Base-by-base conservation (phyloP, 2,113 vertebrate genomes). In the Phocoena sinus region DNA sequence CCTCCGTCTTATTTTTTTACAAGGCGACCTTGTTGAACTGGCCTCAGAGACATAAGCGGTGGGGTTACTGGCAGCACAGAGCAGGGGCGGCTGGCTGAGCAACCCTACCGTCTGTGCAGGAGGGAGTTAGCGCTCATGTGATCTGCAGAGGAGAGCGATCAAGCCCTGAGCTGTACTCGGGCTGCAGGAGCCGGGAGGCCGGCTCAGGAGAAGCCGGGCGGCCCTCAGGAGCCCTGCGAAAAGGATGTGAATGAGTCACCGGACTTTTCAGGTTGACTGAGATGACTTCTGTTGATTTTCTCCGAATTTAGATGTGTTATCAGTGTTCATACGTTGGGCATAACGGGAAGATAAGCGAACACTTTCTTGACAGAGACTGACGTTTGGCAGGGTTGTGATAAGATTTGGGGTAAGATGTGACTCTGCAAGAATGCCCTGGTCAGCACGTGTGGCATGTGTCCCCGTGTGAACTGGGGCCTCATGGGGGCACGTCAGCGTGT, bases 211-310 rank as follows among this genome's bases (percentile, higher is more conserved):
- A 98, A 97, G 89, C 79, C 79, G 94, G 94, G 97, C 63, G 79
- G 82, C 97, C 98, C 95, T n/a, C 91, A 94, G 95, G 96, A 98
- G 96, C 95, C 93, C 96, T 77, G 82, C 8, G 96, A 97, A 97
- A 97, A 98, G 98, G 97, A 70, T 98, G 93, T 74, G 97, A 98
- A 98, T 99, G 98, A 99, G 97, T 99, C 98, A 99, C 92, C 92
- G 2, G 94, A 93, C 98, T 98, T 98, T 98, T 99, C 98, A 97
- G 98, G 98, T 98, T 98, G 98, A 98, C 98, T 98, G 97, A 98
- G 98, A 97, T 97, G 8, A 96, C 97, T 98, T 96, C 91, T 98
- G 98, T 96, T 89, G 97, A 96, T 98, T 98, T 98, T 97, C 98
- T 98, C 98, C 93, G 93, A 97, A 98, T 98, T 97, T 97, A 93